phyloP scores from a whole-genome alignment of 1,140 invertebrate species.

The Diabrotica virgifera region DNA sequence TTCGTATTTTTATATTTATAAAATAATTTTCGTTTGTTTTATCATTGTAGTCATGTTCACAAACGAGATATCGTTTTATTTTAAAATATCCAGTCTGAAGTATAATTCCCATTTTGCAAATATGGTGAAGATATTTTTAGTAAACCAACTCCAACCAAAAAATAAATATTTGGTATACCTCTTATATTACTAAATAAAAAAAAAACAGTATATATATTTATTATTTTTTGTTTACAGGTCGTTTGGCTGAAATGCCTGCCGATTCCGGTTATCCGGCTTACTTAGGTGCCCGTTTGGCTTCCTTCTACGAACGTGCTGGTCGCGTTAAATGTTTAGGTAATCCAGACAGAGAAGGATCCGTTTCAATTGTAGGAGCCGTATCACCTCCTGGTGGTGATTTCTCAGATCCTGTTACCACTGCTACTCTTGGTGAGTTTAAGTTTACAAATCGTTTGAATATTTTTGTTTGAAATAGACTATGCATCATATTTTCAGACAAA shows the following conservation, averaged over 20 bases:
- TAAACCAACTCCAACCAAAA: too few relatives aligned
- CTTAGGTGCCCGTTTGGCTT: conserved; percentile 94
- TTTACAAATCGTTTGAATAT: not conserved
- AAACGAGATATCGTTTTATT: too few relatives aligned
- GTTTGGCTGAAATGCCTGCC: conserved; percentile 99
- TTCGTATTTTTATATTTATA: too few relatives aligned
- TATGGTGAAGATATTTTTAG: too few relatives aligned
- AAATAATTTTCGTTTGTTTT: too few relatives aligned
- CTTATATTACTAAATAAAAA: too few relatives aligned
- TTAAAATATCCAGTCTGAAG: too few relatives aligned
- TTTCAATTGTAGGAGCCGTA: conserved; percentile 99
- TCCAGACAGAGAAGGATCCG: conserved; percentile 95
- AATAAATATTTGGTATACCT: too few relatives aligned
- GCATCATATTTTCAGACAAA: too few relatives aligned
- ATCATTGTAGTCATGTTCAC: too few relatives aligned
- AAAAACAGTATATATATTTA: too few relatives aligned
- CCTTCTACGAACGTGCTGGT: conserved; percentile 99
- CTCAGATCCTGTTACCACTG: conserved; percentile 99
- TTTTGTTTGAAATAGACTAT: not conserved
- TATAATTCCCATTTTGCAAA: too few relatives aligned
- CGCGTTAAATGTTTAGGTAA: conserved; percentile 97
- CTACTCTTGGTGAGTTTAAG: conserved; percentile 66
- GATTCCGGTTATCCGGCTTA: conserved; percentile 99
- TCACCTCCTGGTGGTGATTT: conserved; percentile 99
- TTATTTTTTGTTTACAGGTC: conserved; percentile 58